Conservation (phyloP, 1,140 invertebrate genomes). For the Drosophila arizonae region DNA sequence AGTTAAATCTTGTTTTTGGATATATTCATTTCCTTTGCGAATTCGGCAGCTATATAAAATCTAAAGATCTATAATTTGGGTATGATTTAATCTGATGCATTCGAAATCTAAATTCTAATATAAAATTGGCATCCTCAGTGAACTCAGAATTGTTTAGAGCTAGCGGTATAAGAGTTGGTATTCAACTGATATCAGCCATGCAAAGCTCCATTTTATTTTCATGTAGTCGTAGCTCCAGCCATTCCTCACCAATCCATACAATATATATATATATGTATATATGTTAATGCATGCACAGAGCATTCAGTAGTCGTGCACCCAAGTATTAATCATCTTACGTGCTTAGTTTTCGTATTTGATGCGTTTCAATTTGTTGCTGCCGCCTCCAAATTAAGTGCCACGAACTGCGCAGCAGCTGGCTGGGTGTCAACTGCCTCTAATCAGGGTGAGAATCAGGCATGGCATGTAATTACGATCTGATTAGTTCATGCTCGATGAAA, state of each 20-base stretch:
- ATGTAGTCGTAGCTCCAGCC: too few relatives aligned
- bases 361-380: constrained; percentile 17
- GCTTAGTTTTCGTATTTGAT: constrained; percentile 12
- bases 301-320: constrained; percentile 9
- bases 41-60: too few relatives aligned
- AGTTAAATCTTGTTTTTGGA: not conserved
- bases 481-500: constrained; percentile 31
- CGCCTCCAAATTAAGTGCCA: constrained; percentile 24
- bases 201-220: too few relatives aligned
- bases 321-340: not conserved
- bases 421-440: constrained; percentile 28
- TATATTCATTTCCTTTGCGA: not conserved
- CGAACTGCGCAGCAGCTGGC: constrained; percentile 38
- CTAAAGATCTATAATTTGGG: too few relatives aligned
- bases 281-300: not conserved
- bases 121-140: not conserved
- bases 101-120: too few relatives aligned
- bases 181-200: too few relatives aligned
- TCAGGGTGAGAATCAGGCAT: constrained; percentile 5
- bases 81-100: too few relatives aligned
- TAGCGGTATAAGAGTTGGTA: not conserved
- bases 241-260: too few relatives aligned
- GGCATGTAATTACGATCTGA: constrained; percentile 33
- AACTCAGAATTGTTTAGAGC: not conserved
- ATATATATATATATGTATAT: too few relatives aligned